Evolutionary conservation across 2,888 invertebrate genomes (phyloP), one percentile per base, ranked within the genome.

Genomic region (Hymenopus coronatus): DNA sequence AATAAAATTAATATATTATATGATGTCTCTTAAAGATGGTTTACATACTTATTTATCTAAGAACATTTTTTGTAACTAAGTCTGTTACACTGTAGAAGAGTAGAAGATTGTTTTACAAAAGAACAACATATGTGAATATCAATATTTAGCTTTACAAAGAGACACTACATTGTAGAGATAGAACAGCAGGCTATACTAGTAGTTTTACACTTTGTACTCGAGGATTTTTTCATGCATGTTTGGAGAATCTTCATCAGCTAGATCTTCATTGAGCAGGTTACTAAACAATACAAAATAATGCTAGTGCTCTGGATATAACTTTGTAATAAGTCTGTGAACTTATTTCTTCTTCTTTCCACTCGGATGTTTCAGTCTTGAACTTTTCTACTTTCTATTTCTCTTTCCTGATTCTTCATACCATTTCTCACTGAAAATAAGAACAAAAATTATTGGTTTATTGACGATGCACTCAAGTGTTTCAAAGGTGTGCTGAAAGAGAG

Each of bases 381-480:
- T 9, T 27, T 82, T 28, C 88, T 87, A 88, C 83, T 89, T 89
- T 28, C 88, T 89, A 30, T 90, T 90, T 88, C 91, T 92, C 70
- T 92, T 92, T 86, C 91, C 92, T 91, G 94, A 94, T 90, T 94
- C 95, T 91, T 95, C 95, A 93, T 95, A 96, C 94, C 95, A 96
- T 92, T 96, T 96, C 94, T 96, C 96, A 93, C 96, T 96, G 94
- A 87, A 95, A 95, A 91, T 92, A 89, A 92, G 91, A 91, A 90
- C 89, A 88, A 88, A 83, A 89, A 14, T 12, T 12, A 40, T 40
- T 40, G 12, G 40, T 40, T 6, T 40, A 12, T 2, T 9, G 1
- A 40, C 6, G 9, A 2, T 1, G 12, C 40, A 33, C 2, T 40
- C 40, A 9, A 40, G 12, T 40, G 40, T 9, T 6, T 40, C 40